phyloP scores from a whole-genome alignment of 2,888 invertebrate species.

The Yponomeuta plumbellus region DNA sequence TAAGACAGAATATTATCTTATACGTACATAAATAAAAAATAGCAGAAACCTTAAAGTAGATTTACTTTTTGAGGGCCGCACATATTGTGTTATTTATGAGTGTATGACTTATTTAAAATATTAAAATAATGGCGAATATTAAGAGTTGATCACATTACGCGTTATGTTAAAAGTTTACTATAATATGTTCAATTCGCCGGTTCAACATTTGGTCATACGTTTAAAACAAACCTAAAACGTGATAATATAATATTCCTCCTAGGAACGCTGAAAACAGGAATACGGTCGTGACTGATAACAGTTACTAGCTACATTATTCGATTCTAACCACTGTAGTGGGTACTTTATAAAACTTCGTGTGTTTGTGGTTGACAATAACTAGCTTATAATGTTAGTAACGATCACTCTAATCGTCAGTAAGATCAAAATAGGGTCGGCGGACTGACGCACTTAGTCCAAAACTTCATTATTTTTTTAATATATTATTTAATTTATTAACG shows the following conservation, averaged over 20 bases:
- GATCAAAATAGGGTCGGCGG: no score
- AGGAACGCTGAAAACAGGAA: neutral
- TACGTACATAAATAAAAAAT: neutral
- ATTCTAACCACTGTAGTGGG: neutral
- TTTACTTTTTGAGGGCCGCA: no score
- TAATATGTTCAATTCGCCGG: neutral
- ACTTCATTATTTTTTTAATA: no score
- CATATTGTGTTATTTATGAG: no score
- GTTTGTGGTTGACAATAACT: no score
- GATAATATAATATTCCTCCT: constrained; percentile 1
- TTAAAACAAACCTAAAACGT: neutral
- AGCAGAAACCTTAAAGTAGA: neutral
- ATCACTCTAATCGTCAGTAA: no score
- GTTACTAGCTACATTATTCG: neutral
- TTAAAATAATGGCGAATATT: neutral
- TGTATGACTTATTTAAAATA: neutral
- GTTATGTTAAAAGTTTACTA: neutral
- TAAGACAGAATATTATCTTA: neutral
- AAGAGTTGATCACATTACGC: neutral
- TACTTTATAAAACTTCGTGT: neutral
- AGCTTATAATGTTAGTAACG: no score
- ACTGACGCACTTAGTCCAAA: no score
- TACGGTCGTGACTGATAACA: neutral
- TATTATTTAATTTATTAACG: no score
- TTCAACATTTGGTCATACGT: neutral